Conservation (phyloP, 2,888 invertebrate species). For the Spilosoma lubricipeda region DNA sequence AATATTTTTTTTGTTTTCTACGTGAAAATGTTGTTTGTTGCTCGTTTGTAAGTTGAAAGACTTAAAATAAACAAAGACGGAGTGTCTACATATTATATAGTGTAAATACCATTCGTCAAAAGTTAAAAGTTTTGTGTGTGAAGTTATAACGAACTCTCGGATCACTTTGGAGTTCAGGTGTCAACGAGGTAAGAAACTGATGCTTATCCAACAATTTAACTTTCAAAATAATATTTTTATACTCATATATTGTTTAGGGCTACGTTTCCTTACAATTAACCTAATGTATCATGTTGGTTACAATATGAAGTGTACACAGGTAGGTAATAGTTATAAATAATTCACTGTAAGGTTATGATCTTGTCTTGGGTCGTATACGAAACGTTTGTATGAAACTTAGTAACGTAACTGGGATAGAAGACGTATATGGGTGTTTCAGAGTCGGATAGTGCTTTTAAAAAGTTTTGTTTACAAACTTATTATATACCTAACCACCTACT, state of each 20-base stretch:
- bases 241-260: constrained; percentile 53
- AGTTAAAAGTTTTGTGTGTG: constrained; percentile 80
- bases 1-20: constrained; percentile 83
- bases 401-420: constrained; percentile 35
- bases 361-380: constrained; percentile 64
- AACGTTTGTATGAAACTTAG: constrained; percentile 49
- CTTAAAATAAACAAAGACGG: constrained; percentile 65
- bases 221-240: constrained; percentile 73
- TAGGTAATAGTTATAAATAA: constrained; percentile 82
- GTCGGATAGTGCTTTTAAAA: constrained; percentile 36
- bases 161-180: constrained; percentile 84
- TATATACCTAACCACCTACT: constrained; percentile 45
- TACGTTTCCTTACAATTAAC: constrained; percentile 55
- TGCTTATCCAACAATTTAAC: constrained; percentile 75
- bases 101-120: constrained; percentile 67
- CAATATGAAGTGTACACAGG: constrained; percentile 58
- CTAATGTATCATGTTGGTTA: constrained; percentile 41
- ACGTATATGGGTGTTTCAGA: constrained; percentile 30
- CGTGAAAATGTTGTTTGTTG: constrained; percentile 76
- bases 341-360: constrained; percentile 79
- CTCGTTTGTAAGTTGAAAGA: constrained; percentile 77
- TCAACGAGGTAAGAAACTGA: constrained; percentile 85
- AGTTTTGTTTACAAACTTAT: constrained; percentile 66
- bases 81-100: constrained; percentile 68
- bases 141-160: constrained; percentile 84